These are phyloP conservation scores for Ptilonorhynchus violaceus DNA, from an alignment of 2,113 vertebrate genomes.

Conservation along the genomic window DNA sequence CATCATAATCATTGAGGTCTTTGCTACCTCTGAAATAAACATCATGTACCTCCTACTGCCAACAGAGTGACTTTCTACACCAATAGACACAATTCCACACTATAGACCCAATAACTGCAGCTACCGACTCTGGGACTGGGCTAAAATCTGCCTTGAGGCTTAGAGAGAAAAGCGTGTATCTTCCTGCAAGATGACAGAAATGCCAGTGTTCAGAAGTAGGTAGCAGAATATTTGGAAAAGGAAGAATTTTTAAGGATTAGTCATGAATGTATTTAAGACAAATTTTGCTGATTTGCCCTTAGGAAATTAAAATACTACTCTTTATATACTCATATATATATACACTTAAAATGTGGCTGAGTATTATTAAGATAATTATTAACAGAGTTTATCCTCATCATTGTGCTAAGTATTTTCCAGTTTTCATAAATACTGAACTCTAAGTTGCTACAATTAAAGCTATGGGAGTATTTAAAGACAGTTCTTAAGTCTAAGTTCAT, in stretches of 20 bases:
- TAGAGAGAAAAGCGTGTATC: neutral
- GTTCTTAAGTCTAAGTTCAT: neutral
- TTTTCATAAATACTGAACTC: neutral
- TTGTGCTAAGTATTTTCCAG: neutral
- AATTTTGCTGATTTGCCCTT: neutral
- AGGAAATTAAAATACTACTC: neutral
- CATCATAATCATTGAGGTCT: neutral
- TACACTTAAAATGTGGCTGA: neutral
- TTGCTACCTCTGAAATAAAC: neutral
- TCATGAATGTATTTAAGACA: neutral
- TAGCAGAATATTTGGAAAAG: neutral
- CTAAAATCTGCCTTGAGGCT: neutral
- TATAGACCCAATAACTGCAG: neutral
- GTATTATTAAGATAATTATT: neutral
- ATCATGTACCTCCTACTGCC: neutral
- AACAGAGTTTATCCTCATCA: neutral
- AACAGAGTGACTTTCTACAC: neutral
- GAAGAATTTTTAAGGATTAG: neutral
- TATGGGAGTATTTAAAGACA: neutral
- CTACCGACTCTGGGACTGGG: neutral
- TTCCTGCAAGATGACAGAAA: neutral
- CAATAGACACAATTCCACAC: no score
- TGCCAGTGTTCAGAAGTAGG: neutral
- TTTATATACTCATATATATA: neutral
- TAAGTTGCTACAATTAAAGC: neutral